Percentiles rank a stretch among this genome's conserved stretches.
Evolutionary conservation across 2,888 invertebrate genomes (phyloP).

Genomic region (Choreutis nemorana): DNA sequence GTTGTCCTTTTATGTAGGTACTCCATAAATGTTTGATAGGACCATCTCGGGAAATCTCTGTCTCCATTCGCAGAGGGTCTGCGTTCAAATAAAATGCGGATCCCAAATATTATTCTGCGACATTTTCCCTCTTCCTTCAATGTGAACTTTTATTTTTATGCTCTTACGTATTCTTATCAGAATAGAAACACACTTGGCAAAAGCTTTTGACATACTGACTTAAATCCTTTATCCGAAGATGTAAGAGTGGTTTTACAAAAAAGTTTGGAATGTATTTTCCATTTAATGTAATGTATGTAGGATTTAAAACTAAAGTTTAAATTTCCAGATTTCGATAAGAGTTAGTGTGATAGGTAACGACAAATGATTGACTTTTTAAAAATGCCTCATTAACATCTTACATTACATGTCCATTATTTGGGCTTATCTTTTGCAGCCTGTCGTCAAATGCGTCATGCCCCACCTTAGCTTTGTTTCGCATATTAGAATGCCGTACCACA

Average conservation of each 20-base stretch:
- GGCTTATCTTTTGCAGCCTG: too few species aligned
- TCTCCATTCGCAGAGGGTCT: slow-evolving; percentile 63
- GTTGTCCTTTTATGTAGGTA: slow-evolving; percentile 65
- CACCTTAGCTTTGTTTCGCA: too few species aligned
- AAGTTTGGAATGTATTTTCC: not conserved
- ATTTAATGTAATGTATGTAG: not conserved
- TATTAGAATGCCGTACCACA: slow-evolving; percentile 62
- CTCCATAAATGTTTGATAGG: slow-evolving; percentile 67
- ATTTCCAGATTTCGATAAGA: too few species aligned
- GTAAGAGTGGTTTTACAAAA: not conserved
- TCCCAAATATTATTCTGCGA: slow-evolving; percentile 64
- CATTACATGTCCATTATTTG: too few species aligned
- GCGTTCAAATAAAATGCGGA: slow-evolving; percentile 63
- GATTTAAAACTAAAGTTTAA: too few species aligned
- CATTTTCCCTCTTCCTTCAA: slow-evolving; percentile 60
- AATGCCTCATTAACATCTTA: too few species aligned
- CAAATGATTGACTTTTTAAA: too few species aligned
- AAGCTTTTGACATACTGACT: slow-evolving; percentile 57
- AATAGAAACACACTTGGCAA: slow-evolving; percentile 51
- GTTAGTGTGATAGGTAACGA: not conserved
- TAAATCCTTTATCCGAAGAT: slow-evolving; percentile 42
- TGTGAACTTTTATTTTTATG: slow-evolving; percentile 67
- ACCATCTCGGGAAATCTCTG: slow-evolving; percentile 65
- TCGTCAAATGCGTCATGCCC: too few species aligned
- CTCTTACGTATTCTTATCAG: slow-evolving; percentile 62